Percentiles rank a stretch among this genome's conserved stretches.
phyloP scores from a whole-genome alignment of 2,888 invertebrate species.

The Dynastes grantii region DNA sequence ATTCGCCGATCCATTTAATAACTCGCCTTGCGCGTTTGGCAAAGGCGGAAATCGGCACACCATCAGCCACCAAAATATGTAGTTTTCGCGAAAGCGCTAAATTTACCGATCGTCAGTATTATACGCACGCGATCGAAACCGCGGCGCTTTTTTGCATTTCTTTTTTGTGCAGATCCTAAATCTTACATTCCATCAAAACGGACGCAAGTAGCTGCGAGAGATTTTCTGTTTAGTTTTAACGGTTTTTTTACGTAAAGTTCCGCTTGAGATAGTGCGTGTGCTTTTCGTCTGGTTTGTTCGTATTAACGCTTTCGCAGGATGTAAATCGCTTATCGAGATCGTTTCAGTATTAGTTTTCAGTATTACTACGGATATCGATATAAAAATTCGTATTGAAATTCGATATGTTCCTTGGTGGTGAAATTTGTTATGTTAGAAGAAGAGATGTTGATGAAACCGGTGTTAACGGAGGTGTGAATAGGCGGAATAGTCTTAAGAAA shows the following conservation, averaged over 20 bases:
- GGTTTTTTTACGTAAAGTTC: background rate
- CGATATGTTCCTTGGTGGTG: slow-evolving; percentile 67
- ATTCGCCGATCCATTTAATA: slow-evolving; percentile 17
- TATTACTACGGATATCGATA: background rate
- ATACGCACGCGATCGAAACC: background rate
- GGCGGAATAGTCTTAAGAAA: slow-evolving; percentile 51
- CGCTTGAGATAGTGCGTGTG: too few relatives aligned
- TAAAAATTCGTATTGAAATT: background rate
- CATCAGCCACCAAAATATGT: background rate
- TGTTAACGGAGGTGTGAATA: slow-evolving; percentile 33
- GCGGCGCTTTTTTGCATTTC: background rate
- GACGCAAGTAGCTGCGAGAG: background rate
- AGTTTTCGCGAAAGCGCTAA: slow-evolving; percentile 22
- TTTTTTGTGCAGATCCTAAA: background rate
- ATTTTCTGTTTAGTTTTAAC: background rate
- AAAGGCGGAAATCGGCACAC: slow-evolving; percentile 38
- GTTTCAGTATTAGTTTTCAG: slow-evolving; percentile 19
- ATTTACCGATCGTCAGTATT: slow-evolving; percentile 26
- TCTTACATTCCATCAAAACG: background rate
- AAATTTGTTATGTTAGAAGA: slow-evolving; percentile 62
- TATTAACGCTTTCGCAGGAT: too few relatives aligned
- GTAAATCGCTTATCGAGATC: background rate
- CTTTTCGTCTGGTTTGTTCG: too few relatives aligned
- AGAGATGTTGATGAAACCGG: slow-evolving; percentile 55
- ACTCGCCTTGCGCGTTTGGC: slow-evolving; percentile 14